Base-by-base conservation (phyloP, 2,888 invertebrate species). In the Glaucopsyche alexis region DNA sequence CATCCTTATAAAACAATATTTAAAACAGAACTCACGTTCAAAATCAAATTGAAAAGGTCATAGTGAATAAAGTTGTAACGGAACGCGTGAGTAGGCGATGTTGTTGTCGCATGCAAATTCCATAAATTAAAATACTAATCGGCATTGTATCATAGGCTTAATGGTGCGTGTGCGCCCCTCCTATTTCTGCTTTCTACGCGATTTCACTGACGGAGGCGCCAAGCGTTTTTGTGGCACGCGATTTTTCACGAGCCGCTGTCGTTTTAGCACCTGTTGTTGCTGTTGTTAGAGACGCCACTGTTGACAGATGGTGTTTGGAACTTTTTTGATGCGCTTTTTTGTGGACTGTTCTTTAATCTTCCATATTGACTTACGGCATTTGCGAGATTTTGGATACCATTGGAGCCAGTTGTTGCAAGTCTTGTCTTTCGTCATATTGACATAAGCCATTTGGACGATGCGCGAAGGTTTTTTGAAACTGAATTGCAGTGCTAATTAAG, bases 101-200 rank as follows among this genome's bases (percentile, higher is more conserved):
- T 47, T 49, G 47, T 47, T 60, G 60, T 29, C 64, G 7, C 67
- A 67, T 47, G 45, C 49, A 69, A 47, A 69, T 29, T 14, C 49
- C 49, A 69, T 69, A 69, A 69, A 69, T 69, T 69, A 49, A 69
- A 69, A 49, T 69, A 69, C 47, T 47, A 69, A 69, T 49, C 49
- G 49, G 47, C 72, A 82, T 81, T 81, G 83, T 79, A 82, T 73
- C 78, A 81, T 79, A 80, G 76, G 79, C 79, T 81, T 83, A 80
- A 81, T 78, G 79, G 82, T 87, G 87, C 86, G 86, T 86, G 86
- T 80, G 64, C 79, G 86, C 87, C 87, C 89, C 89, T 85, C 87
- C 87, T 84, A 87, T 90, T 89, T 91, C 90, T 91, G 93, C 93
- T 92, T 93, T 93, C 93, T 93, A 88, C 87, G 90, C 91, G 90